Evolutionary conservation across 2,888 invertebrate species (phyloP), one percentile per base, ranked within the genome.

Genomic region (Drosophila kuntzei): DNA sequence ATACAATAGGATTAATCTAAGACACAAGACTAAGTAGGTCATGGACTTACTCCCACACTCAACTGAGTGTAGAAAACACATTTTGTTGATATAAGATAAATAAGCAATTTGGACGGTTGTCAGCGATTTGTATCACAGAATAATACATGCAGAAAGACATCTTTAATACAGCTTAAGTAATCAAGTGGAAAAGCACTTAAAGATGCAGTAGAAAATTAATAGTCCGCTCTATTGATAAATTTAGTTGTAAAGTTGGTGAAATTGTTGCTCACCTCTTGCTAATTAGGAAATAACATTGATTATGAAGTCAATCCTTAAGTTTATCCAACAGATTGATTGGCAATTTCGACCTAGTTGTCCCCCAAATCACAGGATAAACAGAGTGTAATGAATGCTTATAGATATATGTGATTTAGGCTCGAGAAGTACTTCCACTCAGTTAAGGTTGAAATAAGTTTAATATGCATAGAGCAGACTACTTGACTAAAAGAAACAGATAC

Each of bases 81-180:
- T 16, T 20, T 18, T 29, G 18, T 29, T 27, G 9, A 18, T 29
- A 47, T 37, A 5, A 57, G 34, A 46, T 57, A 57, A 46, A 55
- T 57, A 46, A 57, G 46, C 46, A 27, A 68, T 53, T 54, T 44
- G 14, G 6, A 20, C n/a, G 41, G 41, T 55, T 36, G 47, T 57
- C 46, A 57, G 49, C 18, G 37, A 47, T 37, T 58, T 47, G 58
- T 25, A 25, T 14, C 14, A 34, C 22, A 32, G 32, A 44, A 55
- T 25, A 55, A 55, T 44, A 9, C 36, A 34, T 55, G 22, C 6
- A 54, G 29, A 22, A 22, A 32, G 54, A 32, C 32, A 14, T 43
- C 14, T 32, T 53, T 14, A 53, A 29, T 27, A n/a, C 3, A 14
- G 29, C 41, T 41, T 41, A 53, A 39, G 18, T 53, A n/a, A 29